Base-by-base conservation (phyloP, 2,113 vertebrate species). In the Panurus biarmicus region DNA sequence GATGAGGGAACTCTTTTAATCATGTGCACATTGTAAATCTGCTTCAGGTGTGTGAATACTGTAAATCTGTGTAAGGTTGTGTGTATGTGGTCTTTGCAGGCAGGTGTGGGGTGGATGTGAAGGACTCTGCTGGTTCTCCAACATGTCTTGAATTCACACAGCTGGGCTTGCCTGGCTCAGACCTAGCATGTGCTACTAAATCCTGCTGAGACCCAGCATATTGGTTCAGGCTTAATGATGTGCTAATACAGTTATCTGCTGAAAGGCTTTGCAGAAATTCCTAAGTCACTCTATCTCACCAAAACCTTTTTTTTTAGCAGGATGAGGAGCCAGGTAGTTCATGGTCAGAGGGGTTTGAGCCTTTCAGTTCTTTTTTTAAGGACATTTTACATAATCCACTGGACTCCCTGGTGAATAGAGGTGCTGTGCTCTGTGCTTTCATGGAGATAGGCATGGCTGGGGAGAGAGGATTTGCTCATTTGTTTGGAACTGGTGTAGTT, bases 71-170 rank as follows among this genome's bases (percentile, higher is more conserved):
- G 10, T 24, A 6, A 47, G 33, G 12, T 35, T 72, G 12, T 23
- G 33, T 45, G 31, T 38, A 4, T 20, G 14, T 28, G n/a, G 23
- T 29, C 18, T 22, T 70, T 80, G 13, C 36, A 61, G 36, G 19
- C 28, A 42, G n/a, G 10, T 36, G 45, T 86, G 33, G 31, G 14
- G 8, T 36, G 17, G 15, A 45, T 40, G 5, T 14, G 38, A 40
- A 25, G 45, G 12, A 4, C 23, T 82, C 35, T 79, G 5, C 33
- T 71, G 54, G 40, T 57, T 66, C 8, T 64, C 17, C 48, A 48
- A 0, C 20, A 6, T 11, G 36, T 5, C 66, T 76, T 1, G 1
- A n/a, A 28, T 71, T 77, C 17, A 2, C 4, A 2, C 12, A n/a
- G 62, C 17, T 71, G 38, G 14, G 20, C 29, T 67, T 64, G 67